Evolutionary conservation across 2,797 vertebrate genomes (phyloP), one percentile per base, ranked within the genome.

Genomic region (Squalus acanthias): DNA sequence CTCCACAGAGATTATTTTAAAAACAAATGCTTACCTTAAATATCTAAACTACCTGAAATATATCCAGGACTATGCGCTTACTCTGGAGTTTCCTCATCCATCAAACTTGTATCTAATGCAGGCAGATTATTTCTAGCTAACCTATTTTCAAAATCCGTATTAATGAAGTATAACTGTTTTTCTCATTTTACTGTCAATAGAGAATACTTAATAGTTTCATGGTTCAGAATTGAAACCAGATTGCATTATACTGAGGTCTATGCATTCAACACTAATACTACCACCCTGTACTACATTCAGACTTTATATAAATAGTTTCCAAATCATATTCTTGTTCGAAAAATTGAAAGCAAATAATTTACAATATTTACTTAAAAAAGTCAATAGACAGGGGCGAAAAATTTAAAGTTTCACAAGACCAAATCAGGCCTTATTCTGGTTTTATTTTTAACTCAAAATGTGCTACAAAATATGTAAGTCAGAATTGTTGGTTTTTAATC

Each of bases 1-100:
- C 89, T 89, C 87, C 87, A 13, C 87, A 60, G 87, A 53, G 57
- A 63, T 65, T 85, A 85, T 85, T 85, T 85, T 85, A 85, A 85
- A 46, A 85, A 50, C 82, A 85, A 85, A 85, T 85, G 39, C 46
- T 8, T 85, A 50, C 82, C 82, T 46, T 85, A 50, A 85, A 50
- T 85, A 85, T 85, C 82, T 85, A 50, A 85, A 85, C 39, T 85
- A 50, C 15, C 6, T 85, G 39, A 85, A 85, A 85, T 85, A 85
- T 13, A 85, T 85, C 7, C 17, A 50, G 82, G 82, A 22, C 7
- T 50, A 50, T 24, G 20, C 65, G 29, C 33, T 17, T 22, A 8
- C 9, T 89, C 87, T 89, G 26, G 53, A 17, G 89, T 65, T 65
- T n/a, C n/a, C 33, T 20, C 46, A 50, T 85, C 17, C 89, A 92